Evolutionary conservation across 2,888 invertebrate genomes (phyloP), one percentile per base, ranked within the genome.

Genomic region (Doris montereyensis): DNA sequence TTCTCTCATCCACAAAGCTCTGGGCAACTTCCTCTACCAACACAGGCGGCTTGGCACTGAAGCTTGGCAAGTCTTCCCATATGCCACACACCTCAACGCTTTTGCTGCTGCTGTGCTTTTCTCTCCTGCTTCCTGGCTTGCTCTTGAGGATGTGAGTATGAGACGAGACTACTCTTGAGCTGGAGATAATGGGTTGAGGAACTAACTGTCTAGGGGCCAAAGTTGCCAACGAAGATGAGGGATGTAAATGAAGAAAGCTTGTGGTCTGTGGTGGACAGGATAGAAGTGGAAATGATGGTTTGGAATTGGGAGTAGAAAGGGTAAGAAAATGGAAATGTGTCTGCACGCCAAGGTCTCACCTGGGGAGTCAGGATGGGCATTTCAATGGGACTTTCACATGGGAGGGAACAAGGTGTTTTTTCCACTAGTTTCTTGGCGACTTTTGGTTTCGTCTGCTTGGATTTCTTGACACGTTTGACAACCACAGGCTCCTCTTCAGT

Each of bases 161-260:
- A 21, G 82, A 75, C 10, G 82, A 67, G 24, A 81, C 82, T 35
- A 84, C 81, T 71, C 84, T 85, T 60, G 86, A 84, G 58, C 85
- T 85, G 5, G 86, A 85, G 72, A 85, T 85, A 17, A 85, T 86
- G 4, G 87, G 85, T 73, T 86, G 86, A 28, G 86, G 87, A 41
- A 87, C 82, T 26, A 86, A 81, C 78, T 87, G 86, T 17, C 57
- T 28, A 2, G 58, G 26, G 28, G 28, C 74, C 35, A 57, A n/a
- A 26, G 28, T n/a, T n/a, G n/a, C n/a, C n/a, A n/a, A 58, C 24
- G n/a, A 10, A n/a, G 34, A 10, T 41, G 67, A 65, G 28, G 75
- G 65, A 65, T 65, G 35, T 65, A 75, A 65, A 65, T 21, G 28
- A 21, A 28, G 71, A 8, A 71, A 71, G 8, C 58, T 71, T 4